Evolutionary conservation across 2,888 invertebrate species (phyloP), one percentile per base, ranked within the genome.

Genomic region (Stegana nigrithorax): DNA sequence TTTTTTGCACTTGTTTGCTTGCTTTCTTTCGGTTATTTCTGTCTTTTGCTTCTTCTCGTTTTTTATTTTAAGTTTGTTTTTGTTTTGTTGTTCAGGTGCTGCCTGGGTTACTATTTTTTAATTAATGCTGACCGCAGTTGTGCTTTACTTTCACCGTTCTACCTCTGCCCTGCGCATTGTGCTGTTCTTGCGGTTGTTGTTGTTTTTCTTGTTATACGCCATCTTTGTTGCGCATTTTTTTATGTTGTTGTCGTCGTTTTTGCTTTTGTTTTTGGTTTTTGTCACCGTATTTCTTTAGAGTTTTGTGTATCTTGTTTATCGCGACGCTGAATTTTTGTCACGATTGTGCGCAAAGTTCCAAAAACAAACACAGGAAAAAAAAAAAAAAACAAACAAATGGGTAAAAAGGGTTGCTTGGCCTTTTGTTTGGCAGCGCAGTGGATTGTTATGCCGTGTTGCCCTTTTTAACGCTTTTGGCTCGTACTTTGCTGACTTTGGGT

Each of bases 101-200:
- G 5, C 10, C 19, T 23, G 45, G 45, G 17, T 45, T 45, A 45
- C 25, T 39, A 39, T 47, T 47, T 39, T 45, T 47, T 47, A 47
- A 47, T 47, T 47, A 47, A 47, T 25, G 47, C 47, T 47, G 25
- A 47, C 47, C 47, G 47, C 47, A 47, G 23, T 47, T 23, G 47
- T n/a, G 8, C 47, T 23, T 47, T 25, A n/a, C 21, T 45, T 45
- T 45, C 12, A 12, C 23, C 2, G 4, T 14, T 10, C 5, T 47
- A 21, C 44, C 23, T 47, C 23, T 47, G n/a, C 7, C 6, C 8
- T n/a, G 1, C n/a, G 2, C 47, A 12, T 21, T 47, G n/a, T 6
- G n/a, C 36, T 32, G 25, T 21, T 36, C 19, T 36, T 39, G 39
- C 39, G 14, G 5, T 39, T 39, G n/a, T 39, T 29, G 6, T 29